Evolutionary conservation across 2,888 invertebrate genomes (phyloP).

Genomic region (Hirtodrosophila duncani): DNA sequence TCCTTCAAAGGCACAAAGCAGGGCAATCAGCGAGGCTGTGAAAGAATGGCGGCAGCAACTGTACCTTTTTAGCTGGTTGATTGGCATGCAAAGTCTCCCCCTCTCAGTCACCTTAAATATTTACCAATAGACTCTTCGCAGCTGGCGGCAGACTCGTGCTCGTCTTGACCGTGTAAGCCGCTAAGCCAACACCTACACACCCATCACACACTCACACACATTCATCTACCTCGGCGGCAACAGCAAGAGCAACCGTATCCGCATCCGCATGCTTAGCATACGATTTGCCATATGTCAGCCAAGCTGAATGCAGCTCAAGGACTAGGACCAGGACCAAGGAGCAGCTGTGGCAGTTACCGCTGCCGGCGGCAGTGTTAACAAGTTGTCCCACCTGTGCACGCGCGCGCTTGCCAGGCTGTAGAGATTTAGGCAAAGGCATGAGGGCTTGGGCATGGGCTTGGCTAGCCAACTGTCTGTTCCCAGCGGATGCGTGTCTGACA

Average conservation of each 20-base stretch:
- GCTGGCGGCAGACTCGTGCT: constrained; percentile 10
- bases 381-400: no score
- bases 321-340: constrained; percentile 2
- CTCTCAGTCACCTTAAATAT: constrained; percentile 42
- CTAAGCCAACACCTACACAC: constrained; percentile 55
- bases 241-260: no score
- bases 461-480: no score
- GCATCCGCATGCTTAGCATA: constrained; percentile 12
- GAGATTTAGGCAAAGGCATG: no score
- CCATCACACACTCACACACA: constrained; percentile 28
- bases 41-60: constrained; percentile 19
- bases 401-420: no score
- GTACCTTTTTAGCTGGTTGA: no score
- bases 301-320: constrained; percentile 25
- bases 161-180: constrained; percentile 54
- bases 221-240: constrained; percentile 6
- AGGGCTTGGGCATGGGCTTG: no score
- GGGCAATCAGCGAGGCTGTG: constrained; percentile 54
- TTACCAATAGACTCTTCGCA: constrained; percentile 20
- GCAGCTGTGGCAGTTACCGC: constrained; percentile 37
- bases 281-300: constrained; percentile 39
- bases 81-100: constrained; percentile 20
- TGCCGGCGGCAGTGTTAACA: constrained; percentile 33
- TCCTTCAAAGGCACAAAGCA: constrained; percentile 28
- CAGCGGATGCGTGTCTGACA: no score